A percentile compares a stretch with the other conserved stretches of the same genome.
These are phyloP conservation scores for Isichthys henryi DNA, from an alignment of 2,113 vertebrate genomes.

Conservation along the genomic window DNA sequence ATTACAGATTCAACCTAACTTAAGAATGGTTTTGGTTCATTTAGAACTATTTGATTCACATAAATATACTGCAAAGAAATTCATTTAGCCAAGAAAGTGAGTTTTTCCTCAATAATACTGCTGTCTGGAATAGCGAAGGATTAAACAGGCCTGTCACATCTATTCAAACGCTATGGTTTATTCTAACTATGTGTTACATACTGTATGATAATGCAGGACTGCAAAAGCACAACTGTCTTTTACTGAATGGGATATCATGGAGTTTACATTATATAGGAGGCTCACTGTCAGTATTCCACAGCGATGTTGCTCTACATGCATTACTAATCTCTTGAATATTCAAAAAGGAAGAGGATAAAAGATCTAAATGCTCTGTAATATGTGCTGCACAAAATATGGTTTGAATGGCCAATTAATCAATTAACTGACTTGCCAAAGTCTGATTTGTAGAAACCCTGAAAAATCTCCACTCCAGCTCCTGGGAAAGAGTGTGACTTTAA, in stretches of 20 bases:
- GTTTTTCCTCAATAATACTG: not conserved
- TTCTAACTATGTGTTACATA: not conserved
- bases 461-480: not conserved
- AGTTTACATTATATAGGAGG: not conserved
- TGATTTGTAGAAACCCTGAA: not conserved
- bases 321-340: not conserved
- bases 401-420: not conserved
- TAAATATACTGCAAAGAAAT: not conserved
- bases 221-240: not conserved
- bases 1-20: too few relatives aligned
- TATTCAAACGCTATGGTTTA: not conserved
- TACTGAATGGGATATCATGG: not conserved
- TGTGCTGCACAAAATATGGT: not conserved
- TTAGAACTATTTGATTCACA: not conserved
- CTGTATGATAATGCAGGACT: not conserved
- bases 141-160: not conserved
- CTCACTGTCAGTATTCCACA: not conserved
- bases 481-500: constrained; percentile 32
- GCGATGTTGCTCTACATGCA: not conserved
- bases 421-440: not conserved
- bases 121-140: not conserved
- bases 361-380: not conserved
- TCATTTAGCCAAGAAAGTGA: not conserved
- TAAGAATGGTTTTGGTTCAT: not conserved
- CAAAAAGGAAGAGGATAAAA: not conserved